phyloP scores from a whole-genome alignment of 1,140 invertebrate genomes.

The Sitophilus oryzae region DNA sequence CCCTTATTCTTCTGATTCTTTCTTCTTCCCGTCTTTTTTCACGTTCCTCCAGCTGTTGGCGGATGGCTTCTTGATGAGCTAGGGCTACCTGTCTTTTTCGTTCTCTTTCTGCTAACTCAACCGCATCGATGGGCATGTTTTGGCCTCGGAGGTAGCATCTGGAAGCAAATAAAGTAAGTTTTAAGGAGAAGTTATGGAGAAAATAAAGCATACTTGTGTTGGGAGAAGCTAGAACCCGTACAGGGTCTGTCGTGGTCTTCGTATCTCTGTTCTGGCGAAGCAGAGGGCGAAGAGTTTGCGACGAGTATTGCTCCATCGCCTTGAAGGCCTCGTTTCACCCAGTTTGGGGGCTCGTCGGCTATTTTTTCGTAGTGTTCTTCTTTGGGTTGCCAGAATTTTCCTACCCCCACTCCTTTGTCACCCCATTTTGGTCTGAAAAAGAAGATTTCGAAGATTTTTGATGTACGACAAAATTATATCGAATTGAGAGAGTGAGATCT shows the following conservation, averaged over 20 bases:
- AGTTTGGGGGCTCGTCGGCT: conserved; percentile 49
- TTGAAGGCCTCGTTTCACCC: conserved; percentile 57
- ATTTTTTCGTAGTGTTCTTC: conserved; percentile 35
- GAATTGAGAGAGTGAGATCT: too few species aligned
- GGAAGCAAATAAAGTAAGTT: conserved; percentile 7
- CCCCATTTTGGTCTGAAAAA: conserved; percentile 56
- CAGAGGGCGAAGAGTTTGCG: conserved; percentile 38
- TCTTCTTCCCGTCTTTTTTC: conserved; percentile 60
- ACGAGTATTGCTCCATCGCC: conserved; percentile 41
- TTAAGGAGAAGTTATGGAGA: neutral
- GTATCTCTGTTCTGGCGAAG: conserved; percentile 41
- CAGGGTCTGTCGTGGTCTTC: conserved; percentile 34
- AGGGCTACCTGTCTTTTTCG: conserved; percentile 61
- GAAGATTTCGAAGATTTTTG: too few species aligned
- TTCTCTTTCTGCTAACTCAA: conserved; percentile 62
- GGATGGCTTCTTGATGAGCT: conserved; percentile 65
- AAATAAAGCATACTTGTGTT: conserved; percentile 29
- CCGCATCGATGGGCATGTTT: conserved; percentile 63
- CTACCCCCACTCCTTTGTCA: conserved; percentile 55
- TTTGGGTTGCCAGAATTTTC: conserved; percentile 60
- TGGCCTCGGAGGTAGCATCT: conserved; percentile 57
- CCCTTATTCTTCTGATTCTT: conserved; percentile 51
- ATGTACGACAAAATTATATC: too few species aligned
- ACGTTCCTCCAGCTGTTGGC: conserved; percentile 65
- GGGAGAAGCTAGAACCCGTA: conserved; percentile 33